phyloP scores from a whole-genome alignment of 2,113 vertebrate species.

The Suncus etruscus region DNA sequence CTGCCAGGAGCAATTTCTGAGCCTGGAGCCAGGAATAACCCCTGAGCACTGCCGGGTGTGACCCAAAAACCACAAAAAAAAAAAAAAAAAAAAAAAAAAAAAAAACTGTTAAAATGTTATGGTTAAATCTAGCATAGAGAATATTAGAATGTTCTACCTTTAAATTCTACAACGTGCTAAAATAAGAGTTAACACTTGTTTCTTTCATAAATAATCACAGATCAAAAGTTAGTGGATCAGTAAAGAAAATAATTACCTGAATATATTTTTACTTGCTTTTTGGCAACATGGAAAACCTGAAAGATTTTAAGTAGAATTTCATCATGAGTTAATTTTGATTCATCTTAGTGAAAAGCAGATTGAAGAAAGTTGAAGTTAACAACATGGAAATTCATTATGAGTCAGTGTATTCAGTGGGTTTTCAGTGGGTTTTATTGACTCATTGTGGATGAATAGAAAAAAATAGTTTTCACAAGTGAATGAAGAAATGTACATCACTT shows the following conservation, averaged over 20 bases:
- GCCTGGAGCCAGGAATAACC: too few relatives aligned
- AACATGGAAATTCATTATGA: not conserved
- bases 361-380: conserved; percentile 29
- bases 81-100: too few relatives aligned
- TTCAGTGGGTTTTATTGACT: not conserved
- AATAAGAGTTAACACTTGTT: too few relatives aligned
- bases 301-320: conserved; percentile 32
- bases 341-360: not conserved
- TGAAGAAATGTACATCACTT: not conserved
- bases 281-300: not conserved
- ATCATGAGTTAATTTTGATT: conserved; percentile 32
- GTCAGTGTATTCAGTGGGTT: not conserved
- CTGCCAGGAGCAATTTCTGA: too few relatives aligned
- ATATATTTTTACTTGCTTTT: not conserved
- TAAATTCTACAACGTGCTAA: too few relatives aligned
- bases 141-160: too few relatives aligned
- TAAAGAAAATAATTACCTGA: not conserved
- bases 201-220: not conserved
- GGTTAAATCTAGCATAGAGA: too few relatives aligned
- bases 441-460: not conserved
- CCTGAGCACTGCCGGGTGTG: too few relatives aligned
- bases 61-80: too few relatives aligned
- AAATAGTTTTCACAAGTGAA: not conserved
- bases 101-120: too few relatives aligned
- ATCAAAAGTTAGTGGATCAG: not conserved